Base-by-base conservation (phyloP, 2,888 invertebrate species). In the Poecilobothrus nobilitatus region DNA sequence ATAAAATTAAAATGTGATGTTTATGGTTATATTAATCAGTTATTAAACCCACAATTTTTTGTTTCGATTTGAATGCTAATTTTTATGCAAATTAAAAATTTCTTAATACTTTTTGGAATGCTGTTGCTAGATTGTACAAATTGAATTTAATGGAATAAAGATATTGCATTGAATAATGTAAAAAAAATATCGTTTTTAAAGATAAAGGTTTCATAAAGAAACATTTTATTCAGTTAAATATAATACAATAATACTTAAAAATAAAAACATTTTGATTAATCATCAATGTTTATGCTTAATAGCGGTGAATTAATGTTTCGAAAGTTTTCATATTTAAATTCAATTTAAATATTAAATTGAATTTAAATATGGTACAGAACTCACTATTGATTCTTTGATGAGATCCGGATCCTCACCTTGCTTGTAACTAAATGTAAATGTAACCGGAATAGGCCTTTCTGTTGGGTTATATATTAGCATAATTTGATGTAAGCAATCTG, bases 401-500 rank as follows among this genome's bases (percentile, higher is more conserved):
- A 78, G 78, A 76, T 82, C 82, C 0, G 87, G 88, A 78, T 93
- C 93, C 68, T 89, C 89, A 63, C 90, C 89, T 78, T 90, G 85
- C n/a, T 85, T 85, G 79, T 91, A 93, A 69, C 91, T 90, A 68
- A 92, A 81, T 76, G 92, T 89, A 79, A 89, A 92, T 72, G 89
- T 90, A 67, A 92, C 83, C 68, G 84, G 84, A 18, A 89, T 83
- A 18, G 84, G 80, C 41, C 76, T 73, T 82, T 86, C 82, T 8
- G 85, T 85, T 18, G 93, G 91, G 80, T 92, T 90, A 12, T 90
- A 91, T 68, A 97, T 83, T 72, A 97, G 82, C 88, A 96, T 87
- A 68, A 97, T 88, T 84, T 97, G 97, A 12, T 95, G 94, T 68
- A 96, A 90, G 62, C 92, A 91, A 1, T 78, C 78, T 12, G 92